Conservation (phyloP, 2,797 vertebrate genomes). For the Prunella strophiata region DNA sequence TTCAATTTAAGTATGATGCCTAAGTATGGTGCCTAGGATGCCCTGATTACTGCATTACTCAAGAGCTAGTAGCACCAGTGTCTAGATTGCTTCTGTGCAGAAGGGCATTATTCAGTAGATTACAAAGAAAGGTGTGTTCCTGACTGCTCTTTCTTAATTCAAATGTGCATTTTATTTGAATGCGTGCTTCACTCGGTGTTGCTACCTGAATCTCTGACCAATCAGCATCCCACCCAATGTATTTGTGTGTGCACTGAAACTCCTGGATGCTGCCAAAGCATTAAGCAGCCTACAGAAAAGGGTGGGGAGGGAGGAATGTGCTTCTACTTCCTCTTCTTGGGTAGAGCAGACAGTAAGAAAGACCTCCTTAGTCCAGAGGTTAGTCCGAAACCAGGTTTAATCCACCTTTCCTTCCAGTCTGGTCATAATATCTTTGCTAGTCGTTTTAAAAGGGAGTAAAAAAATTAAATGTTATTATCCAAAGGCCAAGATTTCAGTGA, state of each 20-base stretch:
- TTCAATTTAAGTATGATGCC: background rate
- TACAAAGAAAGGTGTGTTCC: background rate
- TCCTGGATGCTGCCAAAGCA: constrained; percentile 29
- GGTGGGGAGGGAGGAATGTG: constrained; percentile 26
- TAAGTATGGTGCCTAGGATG: background rate
- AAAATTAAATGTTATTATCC: background rate
- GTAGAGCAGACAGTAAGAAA: background rate
- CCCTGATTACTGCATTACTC: background rate
- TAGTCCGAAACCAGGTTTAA: constrained; percentile 4
- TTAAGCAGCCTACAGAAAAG: constrained; percentile 55
- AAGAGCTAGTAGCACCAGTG: background rate
- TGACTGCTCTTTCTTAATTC: background rate
- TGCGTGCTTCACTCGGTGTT: background rate
- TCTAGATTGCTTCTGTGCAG: background rate
- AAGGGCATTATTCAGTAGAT: background rate
- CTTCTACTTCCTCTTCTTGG: constrained; percentile 35
- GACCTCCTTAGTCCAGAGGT: background rate
- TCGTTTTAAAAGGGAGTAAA: background rate
- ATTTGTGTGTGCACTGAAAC: background rate
- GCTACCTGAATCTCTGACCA: background rate
- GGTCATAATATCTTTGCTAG: background rate
- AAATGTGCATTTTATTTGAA: constrained; percentile 7
- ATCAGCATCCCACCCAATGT: background rate
- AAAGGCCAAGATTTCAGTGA: constrained; percentile 32
- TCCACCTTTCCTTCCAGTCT: background rate